Evolutionary conservation across 2,888 invertebrate genomes (phyloP), one percentile per base, ranked within the genome.

Genomic region (Noctua janthina): DNA sequence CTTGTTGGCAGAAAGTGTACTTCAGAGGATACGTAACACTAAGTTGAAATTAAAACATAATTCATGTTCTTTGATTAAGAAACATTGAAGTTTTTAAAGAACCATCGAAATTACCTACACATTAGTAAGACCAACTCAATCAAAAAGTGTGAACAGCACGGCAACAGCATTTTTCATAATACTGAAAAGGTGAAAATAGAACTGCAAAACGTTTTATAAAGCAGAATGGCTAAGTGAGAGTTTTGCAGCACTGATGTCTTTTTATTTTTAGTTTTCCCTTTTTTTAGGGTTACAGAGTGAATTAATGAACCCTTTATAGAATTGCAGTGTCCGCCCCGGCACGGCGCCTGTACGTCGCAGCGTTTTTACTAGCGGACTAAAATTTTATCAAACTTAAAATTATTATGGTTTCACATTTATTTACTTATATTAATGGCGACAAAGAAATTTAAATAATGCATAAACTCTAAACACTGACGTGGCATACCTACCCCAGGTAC

Each of bases 1-100:
- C 11, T n/a, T 66, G 29, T n/a, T 66, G 79, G 54, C 71, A 71
- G 54, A 54, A 51, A n/a, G 64, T 39, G 46, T 70, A 78, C 17
- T 62, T 64, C n/a, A 29, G n/a, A 71, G 10, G 4, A 56, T 17
- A 66, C 8, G 15, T 43, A 43, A 70, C 17, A 43, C 17, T 11
- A 62, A 20, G n/a, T 49, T 67, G 23, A 49, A 67, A 59, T 49
- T 17, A 68, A 49, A 39, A 49, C 13, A 62, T 23, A 54, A 43
- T 64, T 66, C 15, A 43, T 49, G 7, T 35, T 56, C 6, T 72
- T 59, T 56, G 46, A 66, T 29, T 29, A 39, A 11, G 4, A 23
- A 72, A 46, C 6, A n/a, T 13, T 56, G 20, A 2, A 20, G n/a
- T 51, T n/a, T 62, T 23, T 23, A 49, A 43, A 29, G 2, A 29